Evolutionary conservation across 2,888 invertebrate genomes (phyloP), one percentile per base, ranked within the genome.

Genomic region (Lepidonotus clava): DNA sequence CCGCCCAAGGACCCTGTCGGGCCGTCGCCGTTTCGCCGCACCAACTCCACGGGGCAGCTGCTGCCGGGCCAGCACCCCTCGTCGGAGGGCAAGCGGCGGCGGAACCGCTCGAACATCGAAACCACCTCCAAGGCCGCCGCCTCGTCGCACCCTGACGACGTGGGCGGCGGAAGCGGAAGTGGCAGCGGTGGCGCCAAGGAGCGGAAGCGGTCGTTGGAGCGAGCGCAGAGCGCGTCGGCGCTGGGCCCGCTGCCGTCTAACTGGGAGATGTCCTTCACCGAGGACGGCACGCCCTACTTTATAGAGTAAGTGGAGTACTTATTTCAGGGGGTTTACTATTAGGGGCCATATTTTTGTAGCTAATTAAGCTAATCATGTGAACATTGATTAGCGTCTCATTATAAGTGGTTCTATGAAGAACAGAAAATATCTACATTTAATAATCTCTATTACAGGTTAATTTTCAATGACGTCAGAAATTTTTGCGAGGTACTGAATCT

Each of bases 201-300:
- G 8, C 85, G 93, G 51, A 92, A 92, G 83, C 91, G 91, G 86
- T 92, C 93, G 0, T 87, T 92, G 86, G 93, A 93, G 87, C 89
- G 90, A 24, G 91, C 92, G 0, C 92, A 91, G 53, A 92, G 92
- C 87, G 18, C 83, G 14, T 51, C 61, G 21, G 61, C 56, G 24
- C 87, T 98, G 86, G 98, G 98, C 28, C 97, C 98, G 0, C 95
- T 99, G 90, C 99, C 99, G 86, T 96, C 96, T 4, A 98, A 98
- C 95, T 99, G 99, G 99, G 99, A 99, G 94, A 98, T 98, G 94
- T 98, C 98, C 2, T 98, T 97, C 93, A 98, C 99, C 18, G 98
- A 98, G 90, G 97, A 97, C 88, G 99, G 99, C 91, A 98, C 99
- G 95, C 96, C 97, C 87, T 99, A 99, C 95, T 99, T 98, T 93